phyloP scores from a whole-genome alignment of 2,797 vertebrate genomes.

The Cyclura pinguis region DNA sequence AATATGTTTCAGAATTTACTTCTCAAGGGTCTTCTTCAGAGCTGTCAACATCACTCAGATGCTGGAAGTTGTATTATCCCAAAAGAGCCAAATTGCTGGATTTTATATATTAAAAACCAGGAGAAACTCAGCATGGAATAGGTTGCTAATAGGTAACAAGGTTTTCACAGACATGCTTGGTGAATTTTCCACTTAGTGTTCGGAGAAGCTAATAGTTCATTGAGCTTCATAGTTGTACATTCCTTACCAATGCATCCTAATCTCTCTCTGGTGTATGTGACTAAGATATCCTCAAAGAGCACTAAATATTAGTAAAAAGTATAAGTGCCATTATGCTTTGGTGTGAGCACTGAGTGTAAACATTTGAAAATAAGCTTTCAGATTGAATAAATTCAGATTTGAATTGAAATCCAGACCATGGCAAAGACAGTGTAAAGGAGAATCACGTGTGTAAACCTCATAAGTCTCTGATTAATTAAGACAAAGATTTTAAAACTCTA shows the following conservation, averaged over 20 bases:
- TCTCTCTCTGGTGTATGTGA: not conserved
- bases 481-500: slow-evolving; percentile 12
- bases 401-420: slow-evolving; percentile 11
- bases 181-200: slow-evolving; percentile 10
- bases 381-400: slow-evolving; percentile 14
- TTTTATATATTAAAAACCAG: not conserved
- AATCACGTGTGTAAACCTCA: not conserved
- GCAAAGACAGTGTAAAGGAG: not conserved
- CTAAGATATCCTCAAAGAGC: not conserved
- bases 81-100: not conserved
- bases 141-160: not conserved
- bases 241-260: not conserved
- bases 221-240: not conserved
- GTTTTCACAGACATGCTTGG: slow-evolving; percentile 3
- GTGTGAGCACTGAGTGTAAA: not conserved
- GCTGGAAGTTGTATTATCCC: not conserved
- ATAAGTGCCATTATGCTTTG: not conserved
- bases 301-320: not conserved
- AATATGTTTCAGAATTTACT: not conserved
- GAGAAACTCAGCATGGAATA: not conserved
- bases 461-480: not conserved
- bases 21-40: not conserved
- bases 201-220: slow-evolving; percentile 17
- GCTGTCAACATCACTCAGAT: not conserved
- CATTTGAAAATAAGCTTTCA: slow-evolving; percentile 8